phyloP scores from a whole-genome alignment of 2,888 invertebrate species.

The Catocala fraxini region DNA sequence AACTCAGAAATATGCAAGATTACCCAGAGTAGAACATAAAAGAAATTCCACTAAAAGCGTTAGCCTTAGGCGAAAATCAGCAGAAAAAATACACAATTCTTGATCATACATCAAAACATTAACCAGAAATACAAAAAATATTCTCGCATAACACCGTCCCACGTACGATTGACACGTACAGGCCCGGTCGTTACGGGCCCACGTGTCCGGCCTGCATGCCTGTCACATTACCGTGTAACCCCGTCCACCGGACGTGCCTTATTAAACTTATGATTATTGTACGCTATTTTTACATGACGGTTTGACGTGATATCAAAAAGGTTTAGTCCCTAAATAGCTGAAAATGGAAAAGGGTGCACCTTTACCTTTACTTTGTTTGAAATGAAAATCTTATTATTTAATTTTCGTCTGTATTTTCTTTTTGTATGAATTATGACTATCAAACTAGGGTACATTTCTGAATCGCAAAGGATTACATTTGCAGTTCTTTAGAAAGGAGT shows the following conservation, averaged over 20 bases:
- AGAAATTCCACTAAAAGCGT: neutral
- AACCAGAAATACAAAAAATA: constrained; percentile 22
- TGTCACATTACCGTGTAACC: constrained; percentile 47
- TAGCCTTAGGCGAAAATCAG: neutral
- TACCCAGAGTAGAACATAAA: neutral
- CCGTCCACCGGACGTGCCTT: constrained; percentile 42
- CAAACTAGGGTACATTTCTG: no score
- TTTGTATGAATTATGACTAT: no score
- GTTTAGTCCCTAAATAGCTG: neutral
- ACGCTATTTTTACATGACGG: constrained; percentile 8
- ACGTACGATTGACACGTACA: constrained; percentile 40
- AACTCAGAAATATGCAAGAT: no score
- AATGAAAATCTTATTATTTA: no score
- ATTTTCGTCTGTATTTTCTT: no score
- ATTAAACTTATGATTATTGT: constrained; percentile 27
- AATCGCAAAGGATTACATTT: no score
- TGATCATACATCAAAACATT: constrained; percentile 7
- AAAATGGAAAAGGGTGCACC: no score
- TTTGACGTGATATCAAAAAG: constrained; percentile 1
- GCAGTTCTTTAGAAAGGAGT: no score
- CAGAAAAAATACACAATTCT: neutral
- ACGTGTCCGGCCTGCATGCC: constrained; percentile 48
- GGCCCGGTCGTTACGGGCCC: constrained; percentile 45
- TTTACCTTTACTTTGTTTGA: no score
- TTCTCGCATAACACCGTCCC: constrained; percentile 36